Percentiles rank a stretch among this genome's conserved stretches.
These are phyloP conservation scores for Furnarius figulus DNA, from an alignment of 2,113 vertebrate genomes.

Conservation along the genomic window DNA sequence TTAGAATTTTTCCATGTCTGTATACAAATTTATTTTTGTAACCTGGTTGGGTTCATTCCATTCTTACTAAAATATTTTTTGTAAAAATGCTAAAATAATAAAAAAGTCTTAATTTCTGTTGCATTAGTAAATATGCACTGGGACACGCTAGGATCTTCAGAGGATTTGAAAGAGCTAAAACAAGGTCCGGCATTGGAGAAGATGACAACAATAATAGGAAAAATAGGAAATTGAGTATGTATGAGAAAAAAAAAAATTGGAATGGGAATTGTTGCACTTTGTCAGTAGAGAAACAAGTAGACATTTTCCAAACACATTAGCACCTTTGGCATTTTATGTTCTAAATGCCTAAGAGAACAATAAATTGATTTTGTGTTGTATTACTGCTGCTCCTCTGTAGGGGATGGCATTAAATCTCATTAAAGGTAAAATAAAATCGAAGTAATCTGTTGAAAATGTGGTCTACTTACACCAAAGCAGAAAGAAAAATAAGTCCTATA, in stretches of 20 bases:
- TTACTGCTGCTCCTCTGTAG: neutral
- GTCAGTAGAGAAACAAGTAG: neutral
- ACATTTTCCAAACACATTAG: neutral
- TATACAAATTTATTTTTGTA: neutral
- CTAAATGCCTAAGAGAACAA: neutral
- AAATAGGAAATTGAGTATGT: neutral
- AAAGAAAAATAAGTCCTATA: neutral
- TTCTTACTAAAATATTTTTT: neutral
- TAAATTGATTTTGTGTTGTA: neutral
- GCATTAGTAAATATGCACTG: neutral
- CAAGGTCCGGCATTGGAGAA: neutral
- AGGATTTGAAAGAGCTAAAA: neutral
- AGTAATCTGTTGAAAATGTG: neutral
- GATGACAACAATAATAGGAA: neutral
- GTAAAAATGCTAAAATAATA: neutral
- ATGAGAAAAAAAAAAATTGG: neutral
- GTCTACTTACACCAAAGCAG: neutral
- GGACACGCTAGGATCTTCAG: neutral
- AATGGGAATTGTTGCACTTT: neutral
- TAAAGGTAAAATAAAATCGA: neutral
- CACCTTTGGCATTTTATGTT: neutral
- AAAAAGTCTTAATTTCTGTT: neutral
- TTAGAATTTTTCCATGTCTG: neutral
- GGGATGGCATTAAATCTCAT: neutral
- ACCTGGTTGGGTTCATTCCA: neutral